Evolutionary conservation across 2,888 invertebrate species (phyloP).

Genomic region (Machimus atricapillus): DNA sequence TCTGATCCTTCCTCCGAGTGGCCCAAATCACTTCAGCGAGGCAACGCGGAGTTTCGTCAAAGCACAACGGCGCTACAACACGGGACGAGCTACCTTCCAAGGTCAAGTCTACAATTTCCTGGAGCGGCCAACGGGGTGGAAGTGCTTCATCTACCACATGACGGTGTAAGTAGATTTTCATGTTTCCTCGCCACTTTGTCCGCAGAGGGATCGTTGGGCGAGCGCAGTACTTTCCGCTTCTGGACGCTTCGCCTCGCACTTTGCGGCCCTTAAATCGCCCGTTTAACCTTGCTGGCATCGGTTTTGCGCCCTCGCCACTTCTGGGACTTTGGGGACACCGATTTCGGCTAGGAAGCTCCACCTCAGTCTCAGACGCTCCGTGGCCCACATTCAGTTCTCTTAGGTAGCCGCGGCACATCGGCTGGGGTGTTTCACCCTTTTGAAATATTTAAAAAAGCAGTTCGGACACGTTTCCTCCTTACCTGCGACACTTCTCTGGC

Average conservation of each 20-base stretch:
- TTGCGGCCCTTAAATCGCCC: background rate
- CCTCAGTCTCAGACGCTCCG: background rate
- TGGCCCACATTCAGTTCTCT: background rate
- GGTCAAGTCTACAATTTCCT: constrained; percentile 84
- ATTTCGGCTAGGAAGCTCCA: background rate
- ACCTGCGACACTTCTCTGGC: background rate
- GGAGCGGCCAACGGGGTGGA: constrained; percentile 83
- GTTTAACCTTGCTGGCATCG: background rate
- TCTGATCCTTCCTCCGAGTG: constrained; percentile 44
- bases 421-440: background rate
- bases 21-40: constrained; percentile 65
- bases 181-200: background rate
- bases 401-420: background rate
- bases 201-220: background rate
- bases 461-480: background rate
- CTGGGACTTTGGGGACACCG: background rate
- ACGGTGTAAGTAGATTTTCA: constrained; percentile 71
- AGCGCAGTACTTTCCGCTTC: background rate
- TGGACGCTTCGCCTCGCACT: background rate
- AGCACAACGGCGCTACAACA: constrained; percentile 67
- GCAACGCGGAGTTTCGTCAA: constrained; percentile 69
- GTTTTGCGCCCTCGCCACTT: background rate
- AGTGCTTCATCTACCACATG: constrained; percentile 83
- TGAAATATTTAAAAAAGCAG: constrained; percentile 4
- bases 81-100: constrained; percentile 73